Conservation (phyloP, 2,797 vertebrate genomes). For the Danio jaintianensis region DNA sequence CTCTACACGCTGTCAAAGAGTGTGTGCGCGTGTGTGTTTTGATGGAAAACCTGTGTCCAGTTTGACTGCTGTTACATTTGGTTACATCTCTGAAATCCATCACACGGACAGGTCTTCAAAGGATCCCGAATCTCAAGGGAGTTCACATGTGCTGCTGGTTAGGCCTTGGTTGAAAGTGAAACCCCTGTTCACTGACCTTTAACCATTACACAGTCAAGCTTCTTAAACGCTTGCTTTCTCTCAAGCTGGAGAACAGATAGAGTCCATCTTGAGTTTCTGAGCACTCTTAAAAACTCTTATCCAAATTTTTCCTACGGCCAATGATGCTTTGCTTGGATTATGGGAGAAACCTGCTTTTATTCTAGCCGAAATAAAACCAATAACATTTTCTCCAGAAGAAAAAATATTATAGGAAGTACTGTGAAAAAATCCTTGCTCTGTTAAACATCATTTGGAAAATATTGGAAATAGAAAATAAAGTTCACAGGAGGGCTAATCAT, state of each 20-base stretch:
- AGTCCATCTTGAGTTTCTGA: conserved; percentile 10
- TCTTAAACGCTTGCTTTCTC: conserved; percentile 21
- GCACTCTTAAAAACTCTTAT: background rate
- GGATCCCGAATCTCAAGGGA: conserved; percentile 50
- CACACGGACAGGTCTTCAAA: conserved; percentile 51
- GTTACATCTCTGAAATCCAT: conserved; percentile 47
- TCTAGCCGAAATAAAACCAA: no score
- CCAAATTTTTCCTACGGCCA: background rate
- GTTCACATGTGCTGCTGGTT: conserved; percentile 63
- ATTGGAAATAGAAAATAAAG: no score
- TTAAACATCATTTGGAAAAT: no score
- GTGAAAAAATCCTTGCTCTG: no score
- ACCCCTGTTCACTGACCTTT: conserved; percentile 44
- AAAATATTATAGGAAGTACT: no score
- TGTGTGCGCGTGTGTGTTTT: conserved; percentile 19
- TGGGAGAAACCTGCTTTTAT: no score
- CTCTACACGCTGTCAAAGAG: conserved; percentile 5
- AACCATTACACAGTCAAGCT: conserved; percentile 18
- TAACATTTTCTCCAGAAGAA: no score
- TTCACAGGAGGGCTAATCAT: no score
- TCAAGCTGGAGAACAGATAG: conserved; percentile 14
- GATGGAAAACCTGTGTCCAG: conserved; percentile 18
- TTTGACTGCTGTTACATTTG: conserved; percentile 46
- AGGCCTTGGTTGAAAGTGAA: conserved; percentile 36
- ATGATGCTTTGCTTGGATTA: background rate